phyloP scores from a whole-genome alignment of 2,797 vertebrate species.

The Notoglanidium macrostoma region DNA sequence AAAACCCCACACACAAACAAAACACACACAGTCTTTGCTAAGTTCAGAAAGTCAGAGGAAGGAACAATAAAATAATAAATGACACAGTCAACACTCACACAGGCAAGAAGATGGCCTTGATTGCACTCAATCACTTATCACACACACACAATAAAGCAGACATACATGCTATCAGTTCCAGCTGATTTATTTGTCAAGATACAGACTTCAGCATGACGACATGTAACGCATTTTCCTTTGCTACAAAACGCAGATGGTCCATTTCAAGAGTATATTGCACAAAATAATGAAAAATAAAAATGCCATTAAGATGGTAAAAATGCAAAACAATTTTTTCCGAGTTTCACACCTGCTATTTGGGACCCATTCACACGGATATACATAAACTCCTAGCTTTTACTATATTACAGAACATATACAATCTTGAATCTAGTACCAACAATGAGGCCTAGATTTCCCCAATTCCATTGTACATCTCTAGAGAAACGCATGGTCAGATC shows the following conservation, averaged over 20 bases:
- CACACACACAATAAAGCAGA: slow-evolving; percentile 50
- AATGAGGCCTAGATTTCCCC: slow-evolving; percentile 86
- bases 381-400: slow-evolving; percentile 84
- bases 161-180: slow-evolving; percentile 83
- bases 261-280: slow-evolving; percentile 91
- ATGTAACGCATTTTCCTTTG: slow-evolving; percentile 83
- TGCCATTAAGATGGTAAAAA: slow-evolving; percentile 83
- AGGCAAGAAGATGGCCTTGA: neutral
- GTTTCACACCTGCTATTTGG: slow-evolving; percentile 88
- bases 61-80: neutral
- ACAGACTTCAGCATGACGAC: slow-evolving; percentile 86
- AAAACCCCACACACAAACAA: neutral
- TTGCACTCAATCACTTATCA: slow-evolving; percentile 4
- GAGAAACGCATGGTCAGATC: slow-evolving; percentile 89
- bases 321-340: slow-evolving; percentile 77
- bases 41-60: neutral
- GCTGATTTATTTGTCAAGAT: slow-evolving; percentile 94
- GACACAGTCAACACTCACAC: neutral
- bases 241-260: slow-evolving; percentile 88
- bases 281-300: slow-evolving; percentile 80
- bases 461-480: slow-evolving; percentile 69
- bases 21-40: slow-evolving; percentile 16
- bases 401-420: slow-evolving; percentile 96
- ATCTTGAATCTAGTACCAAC: slow-evolving; percentile 89
- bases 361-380: slow-evolving; percentile 90